A percentile compares a stretch with the other conserved stretches of the same genome.
Conservation (phyloP, 2,113 vertebrate species). For the Sminthopsis crassicaudata region DNA sequence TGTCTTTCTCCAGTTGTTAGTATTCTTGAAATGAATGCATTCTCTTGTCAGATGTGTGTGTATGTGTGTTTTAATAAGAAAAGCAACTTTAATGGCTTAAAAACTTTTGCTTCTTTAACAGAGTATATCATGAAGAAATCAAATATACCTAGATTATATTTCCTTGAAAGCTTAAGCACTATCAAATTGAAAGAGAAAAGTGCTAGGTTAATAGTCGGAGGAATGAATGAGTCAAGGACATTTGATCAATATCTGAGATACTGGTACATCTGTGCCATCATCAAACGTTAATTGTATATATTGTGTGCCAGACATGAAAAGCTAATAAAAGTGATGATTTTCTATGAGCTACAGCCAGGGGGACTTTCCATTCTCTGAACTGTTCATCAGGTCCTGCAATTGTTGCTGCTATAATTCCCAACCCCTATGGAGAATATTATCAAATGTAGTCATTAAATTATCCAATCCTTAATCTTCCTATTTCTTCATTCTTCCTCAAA, state of each 20-base stretch:
- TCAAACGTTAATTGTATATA: background rate
- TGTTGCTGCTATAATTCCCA: background rate
- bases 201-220: background rate
- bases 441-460: background rate
- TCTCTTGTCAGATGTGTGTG: background rate
- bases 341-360: background rate
- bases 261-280: background rate
- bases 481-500: background rate
- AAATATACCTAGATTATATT: background rate
- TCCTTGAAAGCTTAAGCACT: background rate
- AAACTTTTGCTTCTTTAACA: background rate
- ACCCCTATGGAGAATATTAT: background rate
- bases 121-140: background rate
- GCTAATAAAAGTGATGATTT: background rate
- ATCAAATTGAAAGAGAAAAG: background rate
- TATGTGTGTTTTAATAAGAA: background rate
- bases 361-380: background rate
- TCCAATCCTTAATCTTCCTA: background rate
- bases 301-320: background rate
- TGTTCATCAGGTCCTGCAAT: background rate
- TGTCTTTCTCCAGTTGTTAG: background rate
- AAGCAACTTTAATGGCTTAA: background rate
- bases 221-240: background rate
- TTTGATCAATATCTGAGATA: background rate
- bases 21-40: background rate